phyloP scores from a whole-genome alignment of 2,113 vertebrate species.

The Motacilla tschutschensis region DNA sequence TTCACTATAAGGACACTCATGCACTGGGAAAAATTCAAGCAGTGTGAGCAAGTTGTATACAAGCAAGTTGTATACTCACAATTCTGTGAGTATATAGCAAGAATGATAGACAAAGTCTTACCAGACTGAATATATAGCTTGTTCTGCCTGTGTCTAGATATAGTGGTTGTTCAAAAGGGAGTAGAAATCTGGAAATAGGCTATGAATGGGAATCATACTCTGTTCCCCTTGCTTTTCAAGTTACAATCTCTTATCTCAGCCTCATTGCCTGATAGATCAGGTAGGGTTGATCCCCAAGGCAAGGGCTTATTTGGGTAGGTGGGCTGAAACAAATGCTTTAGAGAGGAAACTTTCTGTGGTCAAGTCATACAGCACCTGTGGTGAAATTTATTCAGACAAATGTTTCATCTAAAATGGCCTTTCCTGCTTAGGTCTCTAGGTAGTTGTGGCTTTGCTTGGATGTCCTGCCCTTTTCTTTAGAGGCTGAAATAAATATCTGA shows the following conservation, averaged over 20 bases:
- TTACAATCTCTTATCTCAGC: not conserved
- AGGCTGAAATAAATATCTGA: not conserved
- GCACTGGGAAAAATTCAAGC: not conserved
- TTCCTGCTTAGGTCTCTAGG: not conserved
- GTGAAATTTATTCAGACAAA: not conserved
- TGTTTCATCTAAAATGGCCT: not conserved
- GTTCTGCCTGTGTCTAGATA: not conserved
- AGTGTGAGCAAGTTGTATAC: not conserved
- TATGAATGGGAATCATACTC: not conserved
- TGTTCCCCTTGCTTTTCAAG: not conserved
- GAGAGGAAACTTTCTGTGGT: not conserved
- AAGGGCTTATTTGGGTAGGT: not conserved
- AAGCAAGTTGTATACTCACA: too few relatives aligned
- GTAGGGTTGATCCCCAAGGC: not conserved
- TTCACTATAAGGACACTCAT: not conserved
- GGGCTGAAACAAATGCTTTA: not conserved
- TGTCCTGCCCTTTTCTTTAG: not conserved
- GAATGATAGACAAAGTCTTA: not conserved
- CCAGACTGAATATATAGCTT: not conserved
- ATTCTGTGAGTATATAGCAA: not conserved
- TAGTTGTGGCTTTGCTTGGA: not conserved
- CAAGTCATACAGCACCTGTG: accelerated
- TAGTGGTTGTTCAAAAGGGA: not conserved
- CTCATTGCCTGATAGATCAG: not conserved
- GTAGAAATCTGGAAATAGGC: not conserved